Percentiles rank a stretch among this genome's conserved stretches.
These are phyloP conservation scores for Tethea ocularis DNA, from an alignment of 2,888 invertebrate species.

Conservation along the genomic window DNA sequence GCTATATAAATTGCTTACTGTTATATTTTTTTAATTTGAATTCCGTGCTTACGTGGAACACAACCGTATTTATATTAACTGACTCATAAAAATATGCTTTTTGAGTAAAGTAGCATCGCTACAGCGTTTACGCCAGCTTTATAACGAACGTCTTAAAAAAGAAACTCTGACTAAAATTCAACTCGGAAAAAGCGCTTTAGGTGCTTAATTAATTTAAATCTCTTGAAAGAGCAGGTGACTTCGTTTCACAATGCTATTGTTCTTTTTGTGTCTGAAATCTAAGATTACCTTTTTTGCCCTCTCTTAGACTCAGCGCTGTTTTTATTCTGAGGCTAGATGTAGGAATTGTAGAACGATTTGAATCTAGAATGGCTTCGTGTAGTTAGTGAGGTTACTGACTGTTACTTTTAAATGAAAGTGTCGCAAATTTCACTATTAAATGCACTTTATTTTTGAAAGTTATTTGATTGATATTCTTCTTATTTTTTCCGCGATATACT, in stretches of 20 bases:
- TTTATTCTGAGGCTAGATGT: neutral
- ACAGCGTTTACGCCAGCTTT: neutral
- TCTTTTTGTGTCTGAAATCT: conserved; percentile 35
- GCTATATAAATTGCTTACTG: too few relatives aligned
- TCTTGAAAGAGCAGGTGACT: conserved; percentile 29
- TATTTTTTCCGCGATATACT: too few relatives aligned
- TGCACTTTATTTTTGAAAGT: too few relatives aligned
- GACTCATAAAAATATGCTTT: too few relatives aligned
- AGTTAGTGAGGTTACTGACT: neutral
- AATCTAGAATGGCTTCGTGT: neutral
- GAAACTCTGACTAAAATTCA: conserved; percentile 50
- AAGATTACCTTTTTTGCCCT: conserved; percentile 34
- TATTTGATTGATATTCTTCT: too few relatives aligned
- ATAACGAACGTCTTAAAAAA: conserved; percentile 24
- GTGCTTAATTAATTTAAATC: conserved; percentile 77
- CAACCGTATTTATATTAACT: too few relatives aligned
- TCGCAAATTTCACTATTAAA: neutral
- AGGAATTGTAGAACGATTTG: neutral
- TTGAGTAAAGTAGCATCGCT: neutral
- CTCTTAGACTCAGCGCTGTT: conserved; percentile 21
- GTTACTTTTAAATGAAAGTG: neutral
- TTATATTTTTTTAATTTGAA: too few relatives aligned
- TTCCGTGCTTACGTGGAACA: too few relatives aligned
- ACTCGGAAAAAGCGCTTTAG: conserved; percentile 50
- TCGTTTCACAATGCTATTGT: conserved; percentile 33